Evolutionary conservation across 2,797 vertebrate species (phyloP).

Genomic region (Argya squamiceps): DNA sequence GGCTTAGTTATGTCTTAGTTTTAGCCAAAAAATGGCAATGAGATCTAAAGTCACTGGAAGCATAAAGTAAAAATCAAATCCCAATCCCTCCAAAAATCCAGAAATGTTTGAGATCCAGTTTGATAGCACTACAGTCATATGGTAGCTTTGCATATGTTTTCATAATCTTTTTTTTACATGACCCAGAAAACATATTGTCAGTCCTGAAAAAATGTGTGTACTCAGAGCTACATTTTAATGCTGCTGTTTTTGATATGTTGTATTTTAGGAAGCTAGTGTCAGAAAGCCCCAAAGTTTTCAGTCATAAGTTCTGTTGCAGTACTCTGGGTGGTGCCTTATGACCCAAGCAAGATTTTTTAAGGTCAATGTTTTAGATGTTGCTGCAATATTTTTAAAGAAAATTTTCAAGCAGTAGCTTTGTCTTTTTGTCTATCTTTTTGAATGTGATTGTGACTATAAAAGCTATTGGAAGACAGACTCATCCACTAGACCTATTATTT

Average conservation of each 20-base stretch:
- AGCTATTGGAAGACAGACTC: background rate
- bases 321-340: background rate
- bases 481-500: background rate
- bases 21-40: constrained; percentile 45
- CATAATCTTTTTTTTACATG: background rate
- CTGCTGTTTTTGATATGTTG: background rate
- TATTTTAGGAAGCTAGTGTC: background rate
- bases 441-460: background rate
- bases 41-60: background rate
- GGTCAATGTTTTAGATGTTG: background rate
- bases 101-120: background rate
- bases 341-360: background rate
- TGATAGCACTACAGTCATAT: background rate
- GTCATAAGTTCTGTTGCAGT: background rate
- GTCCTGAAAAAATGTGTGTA: background rate
- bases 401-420: background rate
- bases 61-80: background rate
- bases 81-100: background rate
- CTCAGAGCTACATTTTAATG: background rate
- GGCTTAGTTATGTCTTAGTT: background rate
- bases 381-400: background rate
- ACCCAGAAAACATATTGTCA: background rate
- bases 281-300: background rate
- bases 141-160: background rate
- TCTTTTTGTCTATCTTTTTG: background rate